Base-by-base conservation (phyloP, 2,888 invertebrate genomes). In the Agapetus fuscipes region DNA sequence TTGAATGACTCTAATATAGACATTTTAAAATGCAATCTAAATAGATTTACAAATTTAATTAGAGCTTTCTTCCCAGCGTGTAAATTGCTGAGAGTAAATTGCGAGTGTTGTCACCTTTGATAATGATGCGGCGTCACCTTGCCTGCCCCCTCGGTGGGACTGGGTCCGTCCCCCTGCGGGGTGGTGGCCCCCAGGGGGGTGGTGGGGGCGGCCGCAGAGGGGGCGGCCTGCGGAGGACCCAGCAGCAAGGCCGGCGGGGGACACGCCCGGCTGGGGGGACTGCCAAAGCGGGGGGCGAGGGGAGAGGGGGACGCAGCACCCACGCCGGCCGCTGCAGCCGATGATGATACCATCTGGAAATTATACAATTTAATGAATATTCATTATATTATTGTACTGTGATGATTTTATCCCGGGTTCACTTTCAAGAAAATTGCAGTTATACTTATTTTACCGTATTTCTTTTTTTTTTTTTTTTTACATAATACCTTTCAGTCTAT, bases 261-360 rank as follows among this genome's bases (percentile, higher is more conserved):
- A 4, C 4, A 20, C 4, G 20, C 5, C 20, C 20, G 4, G 20
- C 5, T 6, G 9, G 47, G 47, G n/a, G 47, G 47, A 26, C 44
- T 45, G 10, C 47, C 47, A 31, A 47, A 47, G 9, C 47, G 39
- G 3, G 43, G 43, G 14, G 34, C 41, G 9, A 44, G 39, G 3
- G 43, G 43, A 15, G 34, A 37, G n/a, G n/a, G n/a, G n/a, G n/a
- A n/a, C 1, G 37, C 38, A 1, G 46, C 43, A 2, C 34, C 39
- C n/a, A 30, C 31, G 11, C 41, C 41, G 5, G 41, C 42, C 13
- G 45, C 47, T 3, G 47, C 44, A n/a, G 47, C 44, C 4, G 47
- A 44, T 3, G 47, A 47, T 20, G 47, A 47, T 13, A 47, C 47
- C 40, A 47, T 45, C 47, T 47, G 36, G 3, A 37, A 43, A 43